These are phyloP conservation scores for Beaufortia kweichowensis DNA, from an alignment of 2,113 vertebrate genomes.

Conservation along the genomic window DNA sequence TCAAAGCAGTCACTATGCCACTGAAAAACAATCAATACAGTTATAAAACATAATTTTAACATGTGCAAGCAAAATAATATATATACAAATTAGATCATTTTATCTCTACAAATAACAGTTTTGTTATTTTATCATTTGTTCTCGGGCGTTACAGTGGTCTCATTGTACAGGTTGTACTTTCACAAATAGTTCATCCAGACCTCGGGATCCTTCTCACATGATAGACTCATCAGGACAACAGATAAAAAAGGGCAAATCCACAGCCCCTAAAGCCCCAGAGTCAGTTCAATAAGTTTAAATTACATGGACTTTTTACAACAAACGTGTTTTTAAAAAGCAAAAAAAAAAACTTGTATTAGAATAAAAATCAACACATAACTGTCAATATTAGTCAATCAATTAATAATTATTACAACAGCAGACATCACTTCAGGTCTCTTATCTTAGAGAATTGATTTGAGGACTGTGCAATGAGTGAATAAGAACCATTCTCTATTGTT, in stretches of 20 bases:
- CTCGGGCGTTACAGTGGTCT: constrained; percentile 17
- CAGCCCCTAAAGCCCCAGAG: neutral
- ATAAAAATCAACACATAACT: constrained; percentile 1
- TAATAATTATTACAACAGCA: constrained; percentile 26
- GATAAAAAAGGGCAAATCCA: neutral
- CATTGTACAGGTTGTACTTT: constrained; percentile 29
- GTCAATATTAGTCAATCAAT: neutral
- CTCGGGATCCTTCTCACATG: constrained; percentile 42
- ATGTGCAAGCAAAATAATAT: no score
- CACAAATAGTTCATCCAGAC: neutral
- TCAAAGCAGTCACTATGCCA: no score
- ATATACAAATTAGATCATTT: no score
- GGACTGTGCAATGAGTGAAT: constrained; percentile 48
- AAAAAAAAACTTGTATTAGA: no score
- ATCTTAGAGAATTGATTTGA: constrained; percentile 46
- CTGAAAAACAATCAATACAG: no score
- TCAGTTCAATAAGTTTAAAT: constrained; percentile 2
- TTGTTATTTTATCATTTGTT: neutral
- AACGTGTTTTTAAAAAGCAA: no score
- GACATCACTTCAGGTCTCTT: constrained; percentile 45
- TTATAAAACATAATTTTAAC: no score
- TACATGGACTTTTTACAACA: neutral
- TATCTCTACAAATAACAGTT: neutral
- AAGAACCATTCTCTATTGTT: constrained; percentile 51
- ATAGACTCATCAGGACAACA: constrained; percentile 20